A percentile compares a stretch with the other conserved stretches of the same genome.
phyloP scores from a whole-genome alignment of 2,888 invertebrate genomes.

The Rhabditoides inermis region DNA sequence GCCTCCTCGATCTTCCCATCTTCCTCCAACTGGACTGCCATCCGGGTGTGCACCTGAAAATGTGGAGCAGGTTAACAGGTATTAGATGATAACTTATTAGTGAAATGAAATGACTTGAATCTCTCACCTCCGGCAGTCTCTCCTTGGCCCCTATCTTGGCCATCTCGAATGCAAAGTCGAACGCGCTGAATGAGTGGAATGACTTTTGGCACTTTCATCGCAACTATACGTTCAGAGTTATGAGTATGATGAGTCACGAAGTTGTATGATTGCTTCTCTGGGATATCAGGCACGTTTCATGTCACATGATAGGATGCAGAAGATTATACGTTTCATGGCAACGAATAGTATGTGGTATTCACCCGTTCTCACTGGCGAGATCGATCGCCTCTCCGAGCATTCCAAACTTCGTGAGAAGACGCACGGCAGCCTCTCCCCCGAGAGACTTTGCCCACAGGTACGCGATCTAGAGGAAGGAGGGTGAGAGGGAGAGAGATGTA shows the following conservation, averaged over 20 bases:
- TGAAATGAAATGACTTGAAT: no score
- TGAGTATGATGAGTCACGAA: no score
- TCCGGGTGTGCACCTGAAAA: slow-evolving; percentile 65
- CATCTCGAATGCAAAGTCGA: slow-evolving; percentile 88
- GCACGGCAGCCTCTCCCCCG: slow-evolving; percentile 84
- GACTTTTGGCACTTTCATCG: no score
- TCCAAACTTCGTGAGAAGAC: slow-evolving; percentile 75
- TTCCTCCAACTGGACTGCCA: slow-evolving; percentile 80
- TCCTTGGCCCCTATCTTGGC: slow-evolving; percentile 63
- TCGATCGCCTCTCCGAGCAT: slow-evolving; percentile 79
- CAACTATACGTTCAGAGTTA: no score
- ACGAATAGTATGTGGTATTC: background rate
- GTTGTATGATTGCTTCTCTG: no score
- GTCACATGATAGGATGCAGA: no score
- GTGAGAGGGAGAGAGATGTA: slow-evolving; percentile 72
- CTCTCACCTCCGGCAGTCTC: slow-evolving; percentile 66
- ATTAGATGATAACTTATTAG: background rate
- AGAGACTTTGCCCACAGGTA: slow-evolving; percentile 87
- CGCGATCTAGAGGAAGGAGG: slow-evolving; percentile 57
- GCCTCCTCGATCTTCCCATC: slow-evolving; percentile 77
- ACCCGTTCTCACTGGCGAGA: slow-evolving; percentile 80
- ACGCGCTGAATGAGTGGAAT: slow-evolving; percentile 60
- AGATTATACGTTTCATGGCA: background rate
- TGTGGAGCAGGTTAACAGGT: background rate
- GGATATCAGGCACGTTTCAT: no score